Evolutionary conservation across 2,113 vertebrate species (phyloP), one percentile per base, ranked within the genome.

Genomic region (Corythornis vintsioides): DNA sequence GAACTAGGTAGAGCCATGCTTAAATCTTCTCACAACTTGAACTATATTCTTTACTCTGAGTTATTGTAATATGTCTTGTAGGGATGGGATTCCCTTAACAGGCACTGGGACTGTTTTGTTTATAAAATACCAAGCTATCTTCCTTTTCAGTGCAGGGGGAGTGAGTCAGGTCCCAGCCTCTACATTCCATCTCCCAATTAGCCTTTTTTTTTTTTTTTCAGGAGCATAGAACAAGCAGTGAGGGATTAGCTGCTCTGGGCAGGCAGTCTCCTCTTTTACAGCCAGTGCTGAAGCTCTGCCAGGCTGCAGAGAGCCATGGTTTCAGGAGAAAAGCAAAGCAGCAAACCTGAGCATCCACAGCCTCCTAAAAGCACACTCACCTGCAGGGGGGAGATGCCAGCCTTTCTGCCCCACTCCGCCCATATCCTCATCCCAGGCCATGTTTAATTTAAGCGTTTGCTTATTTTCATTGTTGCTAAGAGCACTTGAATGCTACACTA

Each of bases 131-230:
- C 20, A 35, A 70, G 3, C 7, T 57, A 24, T 13, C 18, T 18
- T 20, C 47, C 19, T 67, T 47, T 70, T 61, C 7, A 31, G 25
- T 12, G 8, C 6, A 24, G 13, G 25, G 11, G 10, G 7, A 77
- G 9, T 11, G 13, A 59, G 26, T 8, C 22, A 13, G 57, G 25
- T 57, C 3, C 4, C 13, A 4, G 3, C 17, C 10, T 11, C 13
- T 3, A 5, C 9, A 18, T 6, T 20, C 0, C 0, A 5, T n/a
- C 9, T n/a, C 38, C 17, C 13, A n/a, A 0, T 61, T 53, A 56
- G n/a, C 22, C 10, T 71, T 38, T 3, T 38, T 38, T 38, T 38
- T 38, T 55, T 52, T 15, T 35, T 74, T 47, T 18, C 50, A 90
- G 72, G 45, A 61, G 12, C 1, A 1, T 1, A 63, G 31, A 43